phyloP scores from a whole-genome alignment of 2,888 invertebrate species.

The Drosophila melanosoma region DNA sequence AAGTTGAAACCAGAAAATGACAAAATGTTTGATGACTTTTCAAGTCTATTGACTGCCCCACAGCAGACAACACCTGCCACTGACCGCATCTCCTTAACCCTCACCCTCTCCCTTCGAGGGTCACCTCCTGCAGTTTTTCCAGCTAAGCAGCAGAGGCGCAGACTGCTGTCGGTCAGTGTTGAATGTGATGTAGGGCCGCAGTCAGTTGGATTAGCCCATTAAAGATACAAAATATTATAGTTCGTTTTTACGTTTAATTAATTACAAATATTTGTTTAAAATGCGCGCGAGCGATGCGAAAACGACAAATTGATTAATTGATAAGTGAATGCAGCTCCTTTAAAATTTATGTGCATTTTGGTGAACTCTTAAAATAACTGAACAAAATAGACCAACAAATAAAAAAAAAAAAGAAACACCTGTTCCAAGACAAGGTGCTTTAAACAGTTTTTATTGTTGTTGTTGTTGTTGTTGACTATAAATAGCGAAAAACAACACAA shows the following conservation, averaged over 20 bases:
- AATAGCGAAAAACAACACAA: slow-evolving; percentile 42
- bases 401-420: slow-evolving; percentile 43
- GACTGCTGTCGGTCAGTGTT: slow-evolving; percentile 30
- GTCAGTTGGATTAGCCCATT: slow-evolving; percentile 28
- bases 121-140: slow-evolving; percentile 65
- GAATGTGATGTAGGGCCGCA: neutral
- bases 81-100: neutral
- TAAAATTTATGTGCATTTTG: slow-evolving; percentile 61
- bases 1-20: neutral
- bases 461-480: slow-evolving; percentile 45
- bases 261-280: slow-evolving; percentile 78
- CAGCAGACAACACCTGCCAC: slow-evolving; percentile 55
- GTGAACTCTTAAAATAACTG: neutral
- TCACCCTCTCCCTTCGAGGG: neutral
- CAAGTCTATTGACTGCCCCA: slow-evolving; percentile 18
- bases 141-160: slow-evolving; percentile 50
- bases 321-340: slow-evolving; percentile 62
- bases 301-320: slow-evolving; percentile 80
- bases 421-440: slow-evolving; percentile 54
- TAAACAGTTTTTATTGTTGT: neutral
- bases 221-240: slow-evolving; percentile 53
- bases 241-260: slow-evolving; percentile 59
- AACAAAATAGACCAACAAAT: slow-evolving; percentile 21
- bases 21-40: slow-evolving; percentile 39
- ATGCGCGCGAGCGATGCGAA: slow-evolving; percentile 29